Conservation (phyloP, 2,113 vertebrate genomes). For the Aspiorhynchus laticeps region DNA sequence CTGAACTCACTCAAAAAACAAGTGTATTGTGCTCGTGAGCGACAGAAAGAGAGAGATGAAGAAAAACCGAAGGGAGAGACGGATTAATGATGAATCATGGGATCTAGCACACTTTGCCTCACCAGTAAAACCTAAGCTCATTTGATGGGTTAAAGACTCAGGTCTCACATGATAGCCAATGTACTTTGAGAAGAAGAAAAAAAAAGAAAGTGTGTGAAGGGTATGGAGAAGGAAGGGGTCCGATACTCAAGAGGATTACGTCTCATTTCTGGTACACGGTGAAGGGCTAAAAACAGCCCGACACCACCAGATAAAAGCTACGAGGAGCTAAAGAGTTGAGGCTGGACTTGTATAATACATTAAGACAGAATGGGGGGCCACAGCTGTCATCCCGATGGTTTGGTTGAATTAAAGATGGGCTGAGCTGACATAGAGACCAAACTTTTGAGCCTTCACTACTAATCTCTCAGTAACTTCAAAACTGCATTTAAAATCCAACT, state of each 20-base stretch:
- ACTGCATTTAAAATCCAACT: not conserved
- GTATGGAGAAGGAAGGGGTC: constrained; percentile 47
- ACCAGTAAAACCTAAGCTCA: constrained; percentile 67
- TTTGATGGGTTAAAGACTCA: constrained; percentile 72
- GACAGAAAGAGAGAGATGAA: constrained; percentile 30
- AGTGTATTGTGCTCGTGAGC: constrained; percentile 60
- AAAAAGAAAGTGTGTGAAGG: not conserved
- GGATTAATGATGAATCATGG: constrained; percentile 75
- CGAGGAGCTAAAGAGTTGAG: constrained; percentile 9
- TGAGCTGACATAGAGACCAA: constrained; percentile 30
- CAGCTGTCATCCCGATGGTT: not conserved
- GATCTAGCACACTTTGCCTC: constrained; percentile 65
- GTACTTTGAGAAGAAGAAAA: constrained; percentile 55
- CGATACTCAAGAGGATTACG: constrained; percentile 69
- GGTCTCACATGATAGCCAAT: constrained; percentile 71
- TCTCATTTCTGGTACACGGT: constrained; percentile 55
- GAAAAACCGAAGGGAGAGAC: constrained; percentile 25
- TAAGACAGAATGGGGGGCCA: constrained; percentile 43
- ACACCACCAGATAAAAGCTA: constrained; percentile 44
- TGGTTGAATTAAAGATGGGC: constrained; percentile 40
- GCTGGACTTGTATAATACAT: constrained; percentile 48
- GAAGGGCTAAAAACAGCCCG: constrained; percentile 19
- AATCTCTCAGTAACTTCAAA: constrained; percentile 40
- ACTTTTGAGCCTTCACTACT: not conserved
- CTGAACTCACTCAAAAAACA: constrained; percentile 64